Base-by-base conservation (phyloP, 2,888 invertebrate species). In the Gastrophysa polygoni region DNA sequence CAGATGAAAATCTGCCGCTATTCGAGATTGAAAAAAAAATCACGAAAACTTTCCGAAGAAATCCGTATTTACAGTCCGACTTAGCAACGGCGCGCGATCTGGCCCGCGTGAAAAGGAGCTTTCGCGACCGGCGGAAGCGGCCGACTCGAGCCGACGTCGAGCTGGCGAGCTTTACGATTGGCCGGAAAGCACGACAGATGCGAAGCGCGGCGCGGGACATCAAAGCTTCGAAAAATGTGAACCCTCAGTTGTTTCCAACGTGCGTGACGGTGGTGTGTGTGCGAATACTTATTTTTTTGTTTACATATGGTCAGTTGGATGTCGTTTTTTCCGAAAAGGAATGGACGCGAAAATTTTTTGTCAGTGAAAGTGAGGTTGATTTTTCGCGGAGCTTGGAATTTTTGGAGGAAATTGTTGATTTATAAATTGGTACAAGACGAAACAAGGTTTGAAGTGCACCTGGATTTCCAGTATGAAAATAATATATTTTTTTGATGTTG, bases 231-330 rank as follows among this genome's bases (percentile, higher is more conserved):
- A 78, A 79, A 75, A 61, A 61, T 77, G 74, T 75, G 79, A 59
- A 47, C 54, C 74, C 77, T 78, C 80, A 81, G 81, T 81, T 78
- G 80, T 78, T 77, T 75, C 75, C 78, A 77, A 76, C 76, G 79
- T 80, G 80, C 78, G 80, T 81, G 80, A 74, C 78, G 77, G 78
- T 79, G 66, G 67, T 70, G 71, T 69, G 79, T 78, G 79, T 76
- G 80, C 78, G 78, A 73, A 76, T 73, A 74, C 74, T 17, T 73
- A 74, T 79, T 77, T 77, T 78, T 79, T 77, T 77, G 75, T 77
- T 79, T 81, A 77, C 78, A 79, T 80, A 80, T 80, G 81, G 80
- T 81, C 76, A 80, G 81, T 81, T 75, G 70, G 56, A 59, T 43
- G 11, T 61, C 65, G 60, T 64, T 63, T 63, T 65, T 46, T 63